Percentiles rank a stretch among this genome's conserved stretches.
Conservation (phyloP, 1,140 invertebrate species). For the Drosophila sulfurigaster region DNA sequence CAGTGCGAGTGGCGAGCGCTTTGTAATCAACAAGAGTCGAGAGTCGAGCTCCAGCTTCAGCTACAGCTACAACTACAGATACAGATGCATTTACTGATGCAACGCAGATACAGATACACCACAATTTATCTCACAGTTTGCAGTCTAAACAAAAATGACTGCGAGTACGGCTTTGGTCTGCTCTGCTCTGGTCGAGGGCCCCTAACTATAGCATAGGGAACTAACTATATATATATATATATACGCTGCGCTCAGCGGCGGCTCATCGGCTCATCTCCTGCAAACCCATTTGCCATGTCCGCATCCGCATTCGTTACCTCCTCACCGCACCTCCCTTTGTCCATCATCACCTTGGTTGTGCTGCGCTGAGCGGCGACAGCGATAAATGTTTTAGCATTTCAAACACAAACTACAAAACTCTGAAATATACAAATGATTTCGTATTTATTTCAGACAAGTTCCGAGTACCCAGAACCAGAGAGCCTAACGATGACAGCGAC, state of each 20-base stretch:
- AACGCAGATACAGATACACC: conserved; percentile 75
- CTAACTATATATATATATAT: neutral
- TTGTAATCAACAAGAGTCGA: conserved; percentile 67
- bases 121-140: conserved; percentile 83
- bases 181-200: conserved; percentile 11
- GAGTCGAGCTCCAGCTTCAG: conserved; percentile 26
- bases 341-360: conserved; percentile 40
- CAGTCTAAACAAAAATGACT: conserved; percentile 82
- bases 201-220: conserved; percentile 36
- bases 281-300: conserved; percentile 75
- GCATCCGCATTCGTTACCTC: conserved; percentile 55
- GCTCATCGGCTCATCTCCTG: conserved; percentile 74
- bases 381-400: conserved; percentile 80
- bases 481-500: conserved; percentile 37
- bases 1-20: conserved; percentile 55
- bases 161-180: conserved; percentile 33
- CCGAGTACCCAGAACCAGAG: conserved; percentile 38
- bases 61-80: conserved; percentile 60
- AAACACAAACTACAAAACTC: conserved; percentile 79
- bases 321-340: neutral
- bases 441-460: conserved; percentile 75
- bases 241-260: conserved; percentile 45
- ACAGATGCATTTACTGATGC: conserved; percentile 55
- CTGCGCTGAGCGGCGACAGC: conserved; percentile 51
- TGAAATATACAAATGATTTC: conserved; percentile 83